Conservation (phyloP, 2,888 invertebrate species). For the Brenthis ino region DNA sequence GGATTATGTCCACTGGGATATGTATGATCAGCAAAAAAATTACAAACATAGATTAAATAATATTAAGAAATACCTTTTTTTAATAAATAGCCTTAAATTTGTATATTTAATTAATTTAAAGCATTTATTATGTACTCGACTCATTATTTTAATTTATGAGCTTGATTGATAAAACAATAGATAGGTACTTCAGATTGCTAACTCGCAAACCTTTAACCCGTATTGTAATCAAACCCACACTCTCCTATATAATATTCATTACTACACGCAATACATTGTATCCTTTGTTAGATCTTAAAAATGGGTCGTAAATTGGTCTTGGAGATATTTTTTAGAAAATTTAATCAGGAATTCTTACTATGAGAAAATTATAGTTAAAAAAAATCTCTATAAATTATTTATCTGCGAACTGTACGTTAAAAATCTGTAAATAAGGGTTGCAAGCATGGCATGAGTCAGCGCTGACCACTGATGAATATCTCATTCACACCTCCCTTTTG, state of each 20-base stretch:
- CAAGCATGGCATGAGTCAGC: conserved; percentile 45
- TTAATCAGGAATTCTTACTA: not conserved
- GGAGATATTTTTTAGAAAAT: not conserved
- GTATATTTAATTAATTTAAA: too few relatives aligned
- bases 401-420: conserved; percentile 43
- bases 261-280: too few relatives aligned
- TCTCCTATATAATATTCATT: too few relatives aligned
- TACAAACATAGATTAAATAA: not conserved
- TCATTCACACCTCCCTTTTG: conserved; percentile 46
- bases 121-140: conserved; percentile 10
- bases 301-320: too few relatives aligned
- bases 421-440: conserved; percentile 46
- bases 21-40: conserved; percentile 52
- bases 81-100: too few relatives aligned
- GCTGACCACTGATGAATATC: conserved; percentile 41
- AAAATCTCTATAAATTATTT: conserved; percentile 10
- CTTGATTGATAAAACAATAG: too few relatives aligned
- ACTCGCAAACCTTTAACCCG: too few relatives aligned
- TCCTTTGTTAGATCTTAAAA: too few relatives aligned
- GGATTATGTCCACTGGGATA: conserved; percentile 54
- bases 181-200: too few relatives aligned
- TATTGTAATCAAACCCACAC: too few relatives aligned
- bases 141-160: too few relatives aligned
- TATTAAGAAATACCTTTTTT: not conserved
- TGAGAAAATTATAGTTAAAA: not conserved